Conservation (phyloP, 2,888 invertebrate genomes). For the Tortrix viridana region DNA sequence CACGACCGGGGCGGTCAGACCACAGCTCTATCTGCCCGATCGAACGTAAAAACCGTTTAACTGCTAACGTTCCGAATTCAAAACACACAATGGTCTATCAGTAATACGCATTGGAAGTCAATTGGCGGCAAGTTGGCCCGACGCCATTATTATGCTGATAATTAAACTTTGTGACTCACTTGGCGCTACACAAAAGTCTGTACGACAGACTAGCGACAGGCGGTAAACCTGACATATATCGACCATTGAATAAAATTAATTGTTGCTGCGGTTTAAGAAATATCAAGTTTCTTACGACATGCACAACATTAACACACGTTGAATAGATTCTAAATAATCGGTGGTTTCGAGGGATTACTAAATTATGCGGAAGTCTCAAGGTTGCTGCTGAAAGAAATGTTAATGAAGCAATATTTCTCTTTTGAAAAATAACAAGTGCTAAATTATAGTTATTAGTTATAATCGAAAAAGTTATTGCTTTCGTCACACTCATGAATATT, state of each 20-base stretch:
- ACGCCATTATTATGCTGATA: constrained; percentile 31
- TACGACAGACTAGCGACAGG: constrained; percentile 21
- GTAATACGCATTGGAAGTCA: constrained; percentile 11
- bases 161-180: constrained; percentile 26
- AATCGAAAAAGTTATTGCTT: constrained; percentile 25
- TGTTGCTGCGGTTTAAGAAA: background rate
- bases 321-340: constrained; percentile 10
- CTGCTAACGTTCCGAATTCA: constrained; percentile 30
- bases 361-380: constrained; percentile 33
- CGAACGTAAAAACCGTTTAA: constrained; percentile 35
- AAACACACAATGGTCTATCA: constrained; percentile 28
- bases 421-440: constrained; percentile 28
- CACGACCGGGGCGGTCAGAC: constrained; percentile 17
- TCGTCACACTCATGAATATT: constrained; percentile 24
- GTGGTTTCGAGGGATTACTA: constrained; percentile 18
- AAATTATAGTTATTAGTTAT: constrained; percentile 32
- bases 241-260: too few relatives aligned
- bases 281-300: constrained; percentile 2
- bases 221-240: background rate
- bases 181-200: constrained; percentile 15
- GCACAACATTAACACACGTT: constrained; percentile 6
- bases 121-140: constrained; percentile 15
- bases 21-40: constrained; percentile 21
- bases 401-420: constrained; percentile 34
- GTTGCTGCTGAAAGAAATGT: constrained; percentile 28